These are phyloP conservation scores for Drosophila nasuta DNA, from an alignment of 1,140 invertebrate genomes.

Conservation along the genomic window DNA sequence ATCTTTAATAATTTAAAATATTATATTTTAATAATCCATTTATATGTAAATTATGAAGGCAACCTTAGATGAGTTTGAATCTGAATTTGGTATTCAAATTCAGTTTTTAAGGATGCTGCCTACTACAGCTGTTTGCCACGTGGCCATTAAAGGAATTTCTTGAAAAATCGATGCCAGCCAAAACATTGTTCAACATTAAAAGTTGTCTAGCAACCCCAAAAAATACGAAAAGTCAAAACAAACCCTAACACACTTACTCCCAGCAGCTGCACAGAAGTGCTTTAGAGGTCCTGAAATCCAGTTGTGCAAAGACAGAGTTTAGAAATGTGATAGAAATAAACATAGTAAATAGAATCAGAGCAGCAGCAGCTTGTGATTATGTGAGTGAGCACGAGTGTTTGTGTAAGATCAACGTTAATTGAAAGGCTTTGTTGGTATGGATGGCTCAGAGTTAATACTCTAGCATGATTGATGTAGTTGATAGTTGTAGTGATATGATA, in stretches of 20 bases:
- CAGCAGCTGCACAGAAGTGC: background rate
- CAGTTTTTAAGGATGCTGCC: background rate
- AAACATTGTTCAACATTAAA: slow-evolving; percentile 8
- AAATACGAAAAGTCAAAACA: slow-evolving; percentile 2
- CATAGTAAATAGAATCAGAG: slow-evolving; percentile 3
- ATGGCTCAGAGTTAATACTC: slow-evolving; percentile 13
- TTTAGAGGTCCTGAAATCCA: background rate
- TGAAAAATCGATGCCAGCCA: slow-evolving; percentile 36
- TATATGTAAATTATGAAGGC: too few species aligned
- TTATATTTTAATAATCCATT: too few species aligned
- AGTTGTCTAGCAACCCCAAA: slow-evolving; percentile 20
- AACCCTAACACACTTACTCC: background rate
- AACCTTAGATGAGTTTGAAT: too few species aligned
- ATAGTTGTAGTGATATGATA: slow-evolving; percentile 16
- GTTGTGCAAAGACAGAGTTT: background rate
- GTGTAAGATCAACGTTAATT: slow-evolving; percentile 32
- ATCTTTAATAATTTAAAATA: too few species aligned
- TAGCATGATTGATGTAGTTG: slow-evolving; percentile 39
- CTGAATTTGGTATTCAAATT: too few species aligned
- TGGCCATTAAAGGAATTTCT: background rate
- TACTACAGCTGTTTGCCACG: slow-evolving; percentile 1
- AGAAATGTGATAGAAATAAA: slow-evolving; percentile 9
- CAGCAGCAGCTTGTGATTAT: background rate
- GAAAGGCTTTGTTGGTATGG: slow-evolving; percentile 27
- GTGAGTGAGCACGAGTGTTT: slow-evolving; percentile 6